Base-by-base conservation (phyloP, 2,888 invertebrate genomes). In the Lacanobia oleracea region DNA sequence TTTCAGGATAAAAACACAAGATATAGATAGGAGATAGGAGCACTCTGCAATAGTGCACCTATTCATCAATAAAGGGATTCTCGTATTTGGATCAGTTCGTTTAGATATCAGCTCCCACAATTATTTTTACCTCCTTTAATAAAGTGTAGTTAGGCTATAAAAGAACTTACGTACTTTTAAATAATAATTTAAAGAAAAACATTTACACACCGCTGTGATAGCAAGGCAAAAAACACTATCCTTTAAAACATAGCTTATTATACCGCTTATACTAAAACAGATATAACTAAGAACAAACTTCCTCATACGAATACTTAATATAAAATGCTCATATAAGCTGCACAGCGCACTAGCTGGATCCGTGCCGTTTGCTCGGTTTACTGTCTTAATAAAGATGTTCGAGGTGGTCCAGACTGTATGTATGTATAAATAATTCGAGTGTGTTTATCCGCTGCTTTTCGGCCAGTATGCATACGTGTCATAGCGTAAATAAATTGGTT, bases 381-480 rank as follows among this genome's bases (percentile, higher is more conserved):
- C 53, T 68, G 79, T 79, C 77, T 79, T 79, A 74, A 79, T 78
- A 78, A 77, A 78, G 33, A 62, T 68, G 27, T 63, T 79, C 4
- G 75, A 66, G 27, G 40, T 65, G 21, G 48, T 65, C 8, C 21
- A 3, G 16, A 7, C 37, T 43, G 16, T 27, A 16, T 21, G 23
- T 1, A 40, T 10, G 8, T 61, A 40, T 56, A 27, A 37, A 40
- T 56, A 27, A 37, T 57, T 69, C 45, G 5, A 21, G 14, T 48
- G 18, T 48, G 18, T 57, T 48, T 59, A n/a, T 50, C 0, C 8
- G 8, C 8, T 8, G n/a, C 53, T 75, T 43, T 50, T 33, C 10
- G 40, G 6, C 14, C n/a, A 37, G 23, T 40, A 62, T 69, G 57
- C 57, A 69, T 23, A 69, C 57, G n/a, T 45, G 16, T 63, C 27